Evolutionary conservation across 1,140 invertebrate genomes (phyloP), one percentile per base, ranked within the genome.

Genomic region (Drosophila quadrilineata): DNA sequence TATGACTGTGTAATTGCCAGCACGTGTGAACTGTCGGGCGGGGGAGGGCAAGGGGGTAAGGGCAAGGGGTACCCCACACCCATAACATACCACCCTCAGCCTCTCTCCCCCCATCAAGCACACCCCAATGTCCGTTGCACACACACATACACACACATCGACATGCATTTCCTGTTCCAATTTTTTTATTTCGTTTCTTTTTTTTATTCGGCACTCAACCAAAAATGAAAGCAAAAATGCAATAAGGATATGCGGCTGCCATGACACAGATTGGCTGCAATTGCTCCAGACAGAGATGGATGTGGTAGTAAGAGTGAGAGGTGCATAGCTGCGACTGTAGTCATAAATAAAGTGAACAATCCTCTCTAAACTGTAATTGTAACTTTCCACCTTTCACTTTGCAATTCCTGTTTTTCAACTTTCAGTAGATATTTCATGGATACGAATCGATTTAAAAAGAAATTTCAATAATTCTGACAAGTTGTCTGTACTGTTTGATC

Each of bases 261-360:
- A 16, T 36, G 35, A 17, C 29, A 67, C 67, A 82, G 75, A 82
- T 82, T 80, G 67, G 71, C 72, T 75, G 64, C 49, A 64, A 68
- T 57, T 6, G n/a, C n/a, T n/a, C n/a, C 26, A 66, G 52, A 35
- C 36, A 45, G 40, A 57, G 62, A 38, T 53, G 35, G 64, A 62
- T 28, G 48, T 22, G 19, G 43, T 16, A 48, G 24, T 26, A 10
- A 35, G 24, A 12, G 31, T 1, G 5, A 22, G 21, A 6, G 14
- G 21, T 35, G n/a, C n/a, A n/a, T n/a, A n/a, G n/a, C n/a, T n/a
- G n/a, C n/a, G n/a, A n/a, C n/a, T n/a, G n/a, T n/a, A n/a, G n/a
- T n/a, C n/a, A n/a, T n/a, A n/a, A n/a, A n/a, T n/a, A n/a, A n/a
- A n/a, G n/a, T n/a, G n/a, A n/a, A n/a, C n/a, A n/a, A n/a, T n/a